These are phyloP conservation scores for Drosophila mulleri DNA, from an alignment of 2,888 invertebrate species.

Conservation along the genomic window DNA sequence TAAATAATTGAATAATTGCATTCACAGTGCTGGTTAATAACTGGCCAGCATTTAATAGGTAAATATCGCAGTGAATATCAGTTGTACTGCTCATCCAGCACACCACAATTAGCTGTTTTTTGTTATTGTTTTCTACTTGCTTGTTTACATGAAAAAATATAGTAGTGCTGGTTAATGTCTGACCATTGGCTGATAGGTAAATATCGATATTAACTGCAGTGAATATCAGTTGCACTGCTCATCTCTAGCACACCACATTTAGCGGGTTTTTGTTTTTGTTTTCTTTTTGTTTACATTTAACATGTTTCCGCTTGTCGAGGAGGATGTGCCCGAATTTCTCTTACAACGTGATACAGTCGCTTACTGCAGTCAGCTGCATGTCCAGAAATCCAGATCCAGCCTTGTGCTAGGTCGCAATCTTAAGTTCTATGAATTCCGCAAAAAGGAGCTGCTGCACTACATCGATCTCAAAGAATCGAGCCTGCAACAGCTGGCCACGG, in stretches of 20 bases:
- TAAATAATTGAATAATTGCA: not conserved
- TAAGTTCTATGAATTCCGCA: constrained; percentile 75
- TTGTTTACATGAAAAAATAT: constrained; percentile 38
- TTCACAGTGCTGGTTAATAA: not conserved
- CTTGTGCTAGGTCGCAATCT: constrained; percentile 71
- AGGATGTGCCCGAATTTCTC: constrained; percentile 62
- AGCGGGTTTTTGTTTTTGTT: constrained; percentile 6
- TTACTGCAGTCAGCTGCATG: constrained; percentile 47
- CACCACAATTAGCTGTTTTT: not conserved
- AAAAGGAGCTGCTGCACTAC: constrained; percentile 69
- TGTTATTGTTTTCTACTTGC: constrained; percentile 14
- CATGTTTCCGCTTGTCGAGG: constrained; percentile 51
- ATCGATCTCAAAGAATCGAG: constrained; percentile 67
- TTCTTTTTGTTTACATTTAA: constrained; percentile 32
- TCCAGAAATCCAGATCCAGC: constrained; percentile 37
- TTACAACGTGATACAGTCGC: constrained; percentile 50
- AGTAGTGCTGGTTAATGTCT: not conserved
- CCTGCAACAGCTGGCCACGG: constrained; percentile 31
- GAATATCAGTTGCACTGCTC: constrained; percentile 2
- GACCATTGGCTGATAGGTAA: constrained; percentile 3
- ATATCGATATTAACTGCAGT: not conserved
- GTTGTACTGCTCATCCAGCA: constrained; percentile 14
- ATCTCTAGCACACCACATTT: constrained; percentile 18
- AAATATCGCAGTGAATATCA: not conserved
- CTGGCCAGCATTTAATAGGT: constrained; percentile 3